Conservation (phyloP, 2,113 vertebrate species). For the Coptodon rendalli region DNA sequence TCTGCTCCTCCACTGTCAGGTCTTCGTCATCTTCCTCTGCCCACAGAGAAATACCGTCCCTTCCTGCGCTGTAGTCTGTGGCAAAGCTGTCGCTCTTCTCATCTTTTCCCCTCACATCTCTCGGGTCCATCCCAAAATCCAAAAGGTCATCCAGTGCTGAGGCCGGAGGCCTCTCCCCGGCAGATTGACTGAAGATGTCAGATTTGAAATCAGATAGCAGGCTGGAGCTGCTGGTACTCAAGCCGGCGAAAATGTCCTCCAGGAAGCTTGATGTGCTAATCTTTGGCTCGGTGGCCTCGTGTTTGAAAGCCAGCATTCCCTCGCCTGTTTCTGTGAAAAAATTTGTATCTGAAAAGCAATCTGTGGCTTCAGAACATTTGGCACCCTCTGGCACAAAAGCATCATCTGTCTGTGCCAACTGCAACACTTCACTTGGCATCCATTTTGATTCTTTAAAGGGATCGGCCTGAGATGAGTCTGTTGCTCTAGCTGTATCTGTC, state of each 20-base stretch:
- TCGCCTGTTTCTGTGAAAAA: conserved; percentile 21
- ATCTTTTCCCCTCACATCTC: neutral
- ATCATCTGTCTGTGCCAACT: conserved; percentile 49
- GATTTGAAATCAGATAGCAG: conserved; percentile 54
- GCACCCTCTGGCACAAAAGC: conserved; percentile 53
- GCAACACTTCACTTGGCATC: conserved; percentile 59
- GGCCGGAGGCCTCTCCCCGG: neutral
- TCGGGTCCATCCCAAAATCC: conserved; percentile 60
- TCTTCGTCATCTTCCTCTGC: conserved; percentile 21
- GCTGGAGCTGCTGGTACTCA: conserved; percentile 51
- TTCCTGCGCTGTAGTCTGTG: neutral
- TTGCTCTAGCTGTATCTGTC: neutral
- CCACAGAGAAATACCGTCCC: conserved; percentile 16
- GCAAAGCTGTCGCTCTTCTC: neutral
- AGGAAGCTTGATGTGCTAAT: conserved; percentile 60
- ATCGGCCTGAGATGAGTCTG: neutral
- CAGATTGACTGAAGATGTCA: conserved; percentile 30
- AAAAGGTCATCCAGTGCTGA: conserved; percentile 65
- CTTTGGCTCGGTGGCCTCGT: conserved; percentile 12
- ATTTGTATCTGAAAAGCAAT: neutral
- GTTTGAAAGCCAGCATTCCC: neutral
- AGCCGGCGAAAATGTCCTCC: conserved; percentile 69
- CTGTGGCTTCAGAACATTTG: conserved; percentile 54
- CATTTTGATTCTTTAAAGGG: conserved; percentile 17
- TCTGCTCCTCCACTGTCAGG: conserved; percentile 72